A percentile compares a stretch with the other conserved stretches of the same genome.
Conservation (phyloP, 2,888 invertebrate genomes). For the Melikaiella ostensackeni region DNA sequence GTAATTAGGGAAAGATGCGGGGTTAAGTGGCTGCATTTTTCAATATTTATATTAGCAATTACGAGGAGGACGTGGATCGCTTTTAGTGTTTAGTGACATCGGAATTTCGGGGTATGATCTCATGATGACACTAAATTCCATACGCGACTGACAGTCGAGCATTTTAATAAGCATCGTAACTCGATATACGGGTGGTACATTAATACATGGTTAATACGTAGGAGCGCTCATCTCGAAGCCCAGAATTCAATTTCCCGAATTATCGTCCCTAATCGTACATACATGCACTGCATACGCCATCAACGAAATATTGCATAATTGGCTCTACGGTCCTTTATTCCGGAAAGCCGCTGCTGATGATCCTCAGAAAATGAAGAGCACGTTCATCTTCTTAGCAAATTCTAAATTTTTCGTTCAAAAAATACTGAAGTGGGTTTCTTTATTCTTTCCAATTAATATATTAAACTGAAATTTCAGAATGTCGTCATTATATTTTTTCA, state of each 20-base stretch:
- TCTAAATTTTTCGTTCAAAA: too few species aligned
- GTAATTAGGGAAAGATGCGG: neutral
- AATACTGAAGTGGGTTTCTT: too few species aligned
- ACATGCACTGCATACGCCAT: conserved; percentile 12
- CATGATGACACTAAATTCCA: conserved; percentile 51
- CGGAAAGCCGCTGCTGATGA: neutral
- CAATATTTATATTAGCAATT: conserved; percentile 14
- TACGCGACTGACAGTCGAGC: conserved; percentile 54
- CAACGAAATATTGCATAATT: conserved; percentile 21
- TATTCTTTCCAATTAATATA: too few species aligned
- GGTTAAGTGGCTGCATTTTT: conserved; percentile 15
- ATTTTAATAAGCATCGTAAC: conserved; percentile 52
- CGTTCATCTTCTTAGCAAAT: too few species aligned
- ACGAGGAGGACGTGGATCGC: neutral
- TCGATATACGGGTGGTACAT: conserved; percentile 3
- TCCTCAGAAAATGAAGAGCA: neutral
- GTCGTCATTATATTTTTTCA: too few species aligned
- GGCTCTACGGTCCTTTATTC: neutral
- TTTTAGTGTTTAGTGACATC: conserved; percentile 12
- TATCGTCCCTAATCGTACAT: conserved; percentile 26
- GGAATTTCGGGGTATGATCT: conserved; percentile 26
- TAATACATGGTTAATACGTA: conserved; percentile 18
- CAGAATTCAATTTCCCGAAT: conserved; percentile 35
- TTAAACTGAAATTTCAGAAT: too few species aligned
- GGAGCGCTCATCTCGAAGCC: conserved; percentile 19